phyloP scores from a whole-genome alignment of 2,888 invertebrate species.

The Nasonia oneida region DNA sequence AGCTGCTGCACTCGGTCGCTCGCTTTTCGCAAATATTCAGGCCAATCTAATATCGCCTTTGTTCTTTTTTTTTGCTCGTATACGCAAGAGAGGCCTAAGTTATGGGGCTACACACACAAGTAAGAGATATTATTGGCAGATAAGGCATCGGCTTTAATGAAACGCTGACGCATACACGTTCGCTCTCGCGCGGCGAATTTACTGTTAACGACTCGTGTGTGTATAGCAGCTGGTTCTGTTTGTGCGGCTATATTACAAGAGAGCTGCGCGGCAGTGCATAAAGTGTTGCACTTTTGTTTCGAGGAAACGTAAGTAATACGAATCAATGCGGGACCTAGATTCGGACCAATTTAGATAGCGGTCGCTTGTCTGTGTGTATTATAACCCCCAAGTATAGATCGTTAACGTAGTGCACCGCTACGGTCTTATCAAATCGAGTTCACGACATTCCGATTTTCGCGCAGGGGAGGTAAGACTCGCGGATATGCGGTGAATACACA shows the following conservation, averaged over 20 bases:
- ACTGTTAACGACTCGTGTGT: conserved; percentile 29
- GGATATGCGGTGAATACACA: no score
- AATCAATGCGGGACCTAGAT: conserved; percentile 30
- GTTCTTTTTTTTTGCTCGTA: background rate
- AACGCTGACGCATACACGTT: conserved; percentile 6
- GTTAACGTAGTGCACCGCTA: no score
- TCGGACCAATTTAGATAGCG: background rate
- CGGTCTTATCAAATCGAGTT: no score
- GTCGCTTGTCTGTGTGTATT: no score
- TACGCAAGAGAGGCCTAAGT: background rate
- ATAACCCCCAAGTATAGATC: no score
- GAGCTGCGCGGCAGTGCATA: background rate
- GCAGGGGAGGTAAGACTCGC: no score
- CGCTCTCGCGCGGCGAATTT: conserved; percentile 12
- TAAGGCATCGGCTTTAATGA: conserved; percentile 27
- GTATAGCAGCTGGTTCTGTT: background rate
- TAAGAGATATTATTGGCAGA: conserved; percentile 25
- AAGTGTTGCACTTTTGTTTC: conserved; percentile 16
- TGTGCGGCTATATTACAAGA: background rate
- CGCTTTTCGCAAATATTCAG: background rate
- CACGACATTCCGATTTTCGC: no score
- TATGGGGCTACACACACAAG: background rate
- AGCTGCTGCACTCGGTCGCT: background rate
- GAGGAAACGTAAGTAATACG: conserved; percentile 9
- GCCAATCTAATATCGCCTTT: conserved; percentile 8